Evolutionary conservation across 92 coral and sea anemone genomes (phyloP).

Genomic region (Paragorgia papillata): DNA sequence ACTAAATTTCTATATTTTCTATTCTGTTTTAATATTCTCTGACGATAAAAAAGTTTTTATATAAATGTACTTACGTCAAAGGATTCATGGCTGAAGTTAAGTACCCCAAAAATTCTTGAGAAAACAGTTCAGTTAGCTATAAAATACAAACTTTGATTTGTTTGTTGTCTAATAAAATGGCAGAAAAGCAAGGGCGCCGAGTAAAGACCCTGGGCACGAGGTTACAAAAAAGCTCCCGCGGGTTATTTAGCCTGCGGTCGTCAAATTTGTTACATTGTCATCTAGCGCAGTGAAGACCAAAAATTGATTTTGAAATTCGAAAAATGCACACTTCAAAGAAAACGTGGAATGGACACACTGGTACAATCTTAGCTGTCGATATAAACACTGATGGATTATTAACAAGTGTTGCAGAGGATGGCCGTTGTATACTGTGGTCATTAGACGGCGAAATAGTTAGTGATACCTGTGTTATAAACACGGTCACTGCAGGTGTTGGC

Average conservation of each 20-base stretch:
- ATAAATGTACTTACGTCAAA: slow-evolving; percentile 90
- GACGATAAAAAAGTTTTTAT: too few relatives aligned
- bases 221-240: slow-evolving; percentile 29
- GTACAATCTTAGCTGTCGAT: slow-evolving; percentile 77
- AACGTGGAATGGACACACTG: slow-evolving; percentile 73
- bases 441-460: slow-evolving; percentile 58
- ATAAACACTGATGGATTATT: slow-evolving; percentile 72
- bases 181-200: too few relatives aligned
- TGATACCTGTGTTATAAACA: slow-evolving; percentile 3
- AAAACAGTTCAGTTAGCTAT: too few relatives aligned
- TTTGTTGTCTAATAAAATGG: too few relatives aligned
- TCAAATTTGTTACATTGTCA: neutral
- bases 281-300: neutral
- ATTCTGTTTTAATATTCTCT: too few relatives aligned
- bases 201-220: slow-evolving; percentile 42
- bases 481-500: neutral
- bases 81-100: slow-evolving; percentile 76
- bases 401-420: slow-evolving; percentile 90
- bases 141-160: too few relatives aligned
- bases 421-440: slow-evolving; percentile 78
- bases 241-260: slow-evolving; percentile 18
- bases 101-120: neutral
- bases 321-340: slow-evolving; percentile 54
- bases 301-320: neutral
- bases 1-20: too few relatives aligned